A percentile compares a stretch with the other conserved stretches of the same genome.
Conservation (phyloP, 1,140 invertebrate genomes). For the Lerema accius region DNA sequence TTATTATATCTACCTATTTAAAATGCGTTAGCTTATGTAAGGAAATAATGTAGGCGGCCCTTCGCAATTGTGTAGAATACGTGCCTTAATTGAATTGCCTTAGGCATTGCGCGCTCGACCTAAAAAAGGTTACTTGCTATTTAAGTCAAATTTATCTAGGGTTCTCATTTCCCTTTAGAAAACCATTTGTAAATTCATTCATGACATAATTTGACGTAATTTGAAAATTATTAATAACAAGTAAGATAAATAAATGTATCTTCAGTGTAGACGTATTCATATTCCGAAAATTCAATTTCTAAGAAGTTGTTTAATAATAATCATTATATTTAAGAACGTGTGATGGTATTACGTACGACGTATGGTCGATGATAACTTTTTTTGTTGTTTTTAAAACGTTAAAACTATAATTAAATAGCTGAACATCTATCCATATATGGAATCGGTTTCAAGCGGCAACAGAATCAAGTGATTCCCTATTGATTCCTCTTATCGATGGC, state of each 20-base stretch:
- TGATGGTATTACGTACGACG: too few species aligned
- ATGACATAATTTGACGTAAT: not conserved
- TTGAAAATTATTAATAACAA: not conserved
- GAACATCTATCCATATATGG: too few species aligned
- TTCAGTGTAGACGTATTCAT: too few species aligned
- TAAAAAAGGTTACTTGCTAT: slow-evolving; percentile 40
- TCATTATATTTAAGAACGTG: too few species aligned
- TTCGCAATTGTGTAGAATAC: slow-evolving; percentile 21
- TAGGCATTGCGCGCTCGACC: slow-evolving; percentile 42
- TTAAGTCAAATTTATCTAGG: slow-evolving; percentile 38
- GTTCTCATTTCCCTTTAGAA: slow-evolving; percentile 20
- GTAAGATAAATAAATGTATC: too few species aligned
- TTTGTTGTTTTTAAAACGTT: too few species aligned
- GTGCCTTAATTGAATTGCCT: slow-evolving; percentile 53
- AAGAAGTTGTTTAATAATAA: too few species aligned
- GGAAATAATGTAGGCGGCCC: not conserved
- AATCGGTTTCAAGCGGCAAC: not conserved
- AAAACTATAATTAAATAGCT: too few species aligned
- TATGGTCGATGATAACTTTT: too few species aligned
- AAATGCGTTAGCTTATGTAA: too few species aligned
- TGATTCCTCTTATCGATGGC: slow-evolving; percentile 45
- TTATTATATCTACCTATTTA: too few species aligned
- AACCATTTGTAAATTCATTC: slow-evolving; percentile 1
- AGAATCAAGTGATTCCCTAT: slow-evolving; percentile 37
- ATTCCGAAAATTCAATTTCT: too few species aligned